Evolutionary conservation across 2,113 vertebrate species (phyloP), one percentile per base, ranked within the genome.

Genomic region (Muscicapa adusta): DNA sequence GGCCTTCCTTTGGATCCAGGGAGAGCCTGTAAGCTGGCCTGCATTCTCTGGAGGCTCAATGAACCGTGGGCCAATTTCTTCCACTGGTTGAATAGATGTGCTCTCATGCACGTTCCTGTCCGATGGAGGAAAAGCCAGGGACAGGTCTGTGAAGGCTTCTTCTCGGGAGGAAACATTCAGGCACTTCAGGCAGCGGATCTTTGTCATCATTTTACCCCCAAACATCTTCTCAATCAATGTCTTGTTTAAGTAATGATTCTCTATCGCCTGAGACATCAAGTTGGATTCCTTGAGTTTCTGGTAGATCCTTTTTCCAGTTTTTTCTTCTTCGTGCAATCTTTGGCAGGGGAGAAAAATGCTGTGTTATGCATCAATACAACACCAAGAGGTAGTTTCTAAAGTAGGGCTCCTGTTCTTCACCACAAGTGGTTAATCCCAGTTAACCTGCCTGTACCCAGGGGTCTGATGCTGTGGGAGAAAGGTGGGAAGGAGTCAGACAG

Each of bases 141-240:
- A 98, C 22, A 98, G 95, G 96, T 98, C 98, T 10, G 98, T 98
- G 95, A 98, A 98, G 67, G 92, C 98, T 96, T 98, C 98, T 95
- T 98, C 98, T 40, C 98, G 91, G n/a, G 97, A 98, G 10, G 98
- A 98, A 65, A 98, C 96, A 0, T 98, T 98, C 74, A 98, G 95
- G 89, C 98, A 98, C 71, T 96, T 97, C 53, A 98, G 96, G 42
- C 98, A 98, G 89, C 98, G 96, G 31, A 98, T 98, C 68, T 97
- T 98, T 7, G 98, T 98, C 95, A 97, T 96, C 11, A 98, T 98
- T 97, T 98, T 98, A 85, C 98, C 98, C 40, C 98, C 98, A 17
- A 98, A 98, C 98, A 98, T 98, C 87, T 96, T 98, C 96, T 98
- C 98, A 70, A 98, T 96, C 7, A 98, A 89, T 22, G 98, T 98